Evolutionary conservation across 2,113 vertebrate species (phyloP).

Genomic region (Ctenodactylus gundi): DNA sequence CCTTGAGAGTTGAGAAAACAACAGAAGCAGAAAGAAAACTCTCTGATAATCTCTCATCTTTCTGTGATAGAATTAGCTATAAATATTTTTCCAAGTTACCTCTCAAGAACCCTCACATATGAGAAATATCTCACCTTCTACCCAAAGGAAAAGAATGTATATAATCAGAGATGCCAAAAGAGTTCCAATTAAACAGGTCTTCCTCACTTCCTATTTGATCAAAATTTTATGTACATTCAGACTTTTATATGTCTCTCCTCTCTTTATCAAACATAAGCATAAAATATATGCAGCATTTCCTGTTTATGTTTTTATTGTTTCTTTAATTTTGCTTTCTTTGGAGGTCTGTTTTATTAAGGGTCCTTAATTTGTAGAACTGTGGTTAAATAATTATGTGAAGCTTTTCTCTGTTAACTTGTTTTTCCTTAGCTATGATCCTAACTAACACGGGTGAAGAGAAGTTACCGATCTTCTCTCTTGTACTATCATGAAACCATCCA

Average conservation of each 20-base stretch:
- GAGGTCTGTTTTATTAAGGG: neutral
- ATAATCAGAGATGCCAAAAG: neutral
- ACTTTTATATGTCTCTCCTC: neutral
- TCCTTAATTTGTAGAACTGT: neutral
- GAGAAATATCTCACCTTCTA: neutral
- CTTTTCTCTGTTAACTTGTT: neutral
- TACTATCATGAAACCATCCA: too few relatives aligned
- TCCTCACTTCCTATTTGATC: neutral
- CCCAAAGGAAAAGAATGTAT: neutral
- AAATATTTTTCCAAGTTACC: neutral
- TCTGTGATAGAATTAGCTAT: neutral
- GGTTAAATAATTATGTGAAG: neutral
- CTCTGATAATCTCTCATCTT: neutral
- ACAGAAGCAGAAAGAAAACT: neutral
- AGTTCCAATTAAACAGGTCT: neutral
- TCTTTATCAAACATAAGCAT: neutral
- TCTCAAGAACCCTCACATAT: neutral
- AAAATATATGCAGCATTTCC: neutral
- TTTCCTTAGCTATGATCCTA: neutral
- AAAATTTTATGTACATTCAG: neutral
- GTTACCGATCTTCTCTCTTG: neutral
- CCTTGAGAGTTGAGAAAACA: neutral
- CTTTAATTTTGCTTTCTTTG: too few relatives aligned
- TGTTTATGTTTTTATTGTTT: neutral
- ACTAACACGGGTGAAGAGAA: neutral